These are phyloP conservation scores for Erebia palarica DNA, from an alignment of 2,888 invertebrate species.

Conservation along the genomic window DNA sequence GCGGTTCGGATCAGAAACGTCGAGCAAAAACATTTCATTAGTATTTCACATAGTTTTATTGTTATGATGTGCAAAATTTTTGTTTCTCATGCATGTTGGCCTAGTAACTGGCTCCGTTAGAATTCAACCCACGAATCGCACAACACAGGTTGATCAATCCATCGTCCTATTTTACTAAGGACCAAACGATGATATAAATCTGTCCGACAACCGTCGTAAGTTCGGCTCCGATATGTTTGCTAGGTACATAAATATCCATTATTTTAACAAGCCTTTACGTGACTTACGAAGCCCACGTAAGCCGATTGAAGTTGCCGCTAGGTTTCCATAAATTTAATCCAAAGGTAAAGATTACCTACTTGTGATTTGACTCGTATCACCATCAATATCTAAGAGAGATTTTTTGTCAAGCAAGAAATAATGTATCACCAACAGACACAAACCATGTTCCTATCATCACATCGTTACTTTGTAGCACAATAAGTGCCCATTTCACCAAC, in stretches of 20 bases:
- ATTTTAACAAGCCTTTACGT: slow-evolving; percentile 39
- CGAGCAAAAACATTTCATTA: too few relatives aligned
- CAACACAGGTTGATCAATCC: slow-evolving; percentile 52
- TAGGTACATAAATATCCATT: slow-evolving; percentile 41
- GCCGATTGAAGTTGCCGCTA: slow-evolving; percentile 21
- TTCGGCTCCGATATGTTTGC: slow-evolving; percentile 33
- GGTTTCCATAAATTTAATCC: slow-evolving; percentile 5
- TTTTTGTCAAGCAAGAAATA: too few relatives aligned
- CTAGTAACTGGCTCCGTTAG: slow-evolving; percentile 3
- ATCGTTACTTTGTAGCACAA: too few relatives aligned
- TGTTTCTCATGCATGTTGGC: neutral
- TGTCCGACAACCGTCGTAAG: slow-evolving; percentile 34
- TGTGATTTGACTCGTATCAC: neutral
- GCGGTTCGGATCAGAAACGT: too few relatives aligned
- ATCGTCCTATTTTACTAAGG: slow-evolving; percentile 45
- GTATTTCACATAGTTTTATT: too few relatives aligned
- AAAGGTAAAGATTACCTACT: neutral
- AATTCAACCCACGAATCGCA: slow-evolving; percentile 46
- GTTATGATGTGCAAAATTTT: too few relatives aligned
- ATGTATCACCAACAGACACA: too few relatives aligned
- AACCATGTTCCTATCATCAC: too few relatives aligned
- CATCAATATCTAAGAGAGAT: neutral
- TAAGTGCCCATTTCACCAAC: too few relatives aligned
- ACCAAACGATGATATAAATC: slow-evolving; percentile 41
- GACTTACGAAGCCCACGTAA: slow-evolving; percentile 14